Base-by-base conservation (phyloP, 2,797 vertebrate genomes). In the Australoheros facetus region DNA sequence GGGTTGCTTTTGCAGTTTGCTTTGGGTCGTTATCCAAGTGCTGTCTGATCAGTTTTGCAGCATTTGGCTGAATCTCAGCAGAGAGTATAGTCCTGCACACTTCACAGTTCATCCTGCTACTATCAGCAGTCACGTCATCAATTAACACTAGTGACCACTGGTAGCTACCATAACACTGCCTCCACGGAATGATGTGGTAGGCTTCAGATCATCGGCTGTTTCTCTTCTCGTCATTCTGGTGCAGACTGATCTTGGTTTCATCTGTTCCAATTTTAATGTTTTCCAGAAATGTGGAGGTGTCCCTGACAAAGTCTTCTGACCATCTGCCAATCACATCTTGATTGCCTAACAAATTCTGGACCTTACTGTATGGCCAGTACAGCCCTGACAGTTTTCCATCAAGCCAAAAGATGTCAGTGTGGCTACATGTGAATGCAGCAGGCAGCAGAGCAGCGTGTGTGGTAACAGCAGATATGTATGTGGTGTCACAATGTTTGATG, bases 401-500 rank as follows among this genome's bases (percentile, higher is more conserved):
- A 1, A 7, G 11, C 86, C 93, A 88, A 28, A 12, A 91, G 93
- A 81, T 88, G 92, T 86, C 92, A 89, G 82, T 92, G 86, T 92
- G 77, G 91, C 75, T 82, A 4, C 90, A 85, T 2, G 3, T 1
- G 21, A 73, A 1, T 5, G 57, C 57, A 77, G 60, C 71, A 3
- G 37, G 3, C 42, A 51, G 32, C 5, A 19, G 69, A 28, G 26
- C 45, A 69, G 64, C 64, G 30, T 51, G 64, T 69, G 64, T 51
- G 64, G 64, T 1, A 55, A 21, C 56, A 73, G 71, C 57, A 51
- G 76, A 28, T 51, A 23, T 79, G 71, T 45, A 23, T 28, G 45
- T 30, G 17, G 64, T 51, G 64, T 69, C 64, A 69, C 64, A 30
- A 56, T 62, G 80, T 82, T 45, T 76, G 83, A 79, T 70, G 80